These are phyloP conservation scores for Cheilosia pagana DNA, from an alignment of 2,888 invertebrate genomes.

Conservation along the genomic window DNA sequence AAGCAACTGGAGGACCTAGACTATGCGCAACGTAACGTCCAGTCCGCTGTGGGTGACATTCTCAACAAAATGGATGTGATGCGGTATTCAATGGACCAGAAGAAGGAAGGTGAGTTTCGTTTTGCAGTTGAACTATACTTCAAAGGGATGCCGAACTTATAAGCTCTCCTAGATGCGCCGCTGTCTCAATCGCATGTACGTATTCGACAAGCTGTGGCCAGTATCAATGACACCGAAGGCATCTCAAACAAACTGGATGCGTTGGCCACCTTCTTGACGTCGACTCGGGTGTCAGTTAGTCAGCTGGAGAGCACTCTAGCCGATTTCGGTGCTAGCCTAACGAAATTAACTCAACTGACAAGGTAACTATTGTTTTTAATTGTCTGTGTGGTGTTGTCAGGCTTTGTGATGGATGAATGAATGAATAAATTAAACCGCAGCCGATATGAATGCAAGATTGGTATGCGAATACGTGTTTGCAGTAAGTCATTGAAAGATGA, in stretches of 20 bases:
- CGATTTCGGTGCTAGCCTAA: conserved; percentile 75
- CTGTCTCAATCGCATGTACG: conserved; percentile 23
- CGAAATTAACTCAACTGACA: conserved; percentile 77
- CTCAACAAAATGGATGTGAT: conserved; percentile 81
- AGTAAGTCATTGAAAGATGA: conserved; percentile 2
- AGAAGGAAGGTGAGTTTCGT: conserved; percentile 9
- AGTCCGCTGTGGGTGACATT: conserved; percentile 81
- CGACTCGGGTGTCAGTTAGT: conserved; percentile 77
- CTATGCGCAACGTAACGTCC: conserved; percentile 81
- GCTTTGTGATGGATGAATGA: conserved; percentile 12
- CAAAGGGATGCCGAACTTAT: not conserved
- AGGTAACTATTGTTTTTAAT: conserved; percentile 77
- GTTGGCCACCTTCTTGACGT: conserved; percentile 79
- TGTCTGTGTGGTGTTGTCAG: not conserved
- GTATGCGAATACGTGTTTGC: conserved; percentile 19
- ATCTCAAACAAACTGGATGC: conserved; percentile 77
- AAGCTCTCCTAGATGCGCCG: not conserved
- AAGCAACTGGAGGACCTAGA: conserved; percentile 83
- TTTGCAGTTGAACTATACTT: not conserved
- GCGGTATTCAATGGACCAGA: conserved; percentile 64
- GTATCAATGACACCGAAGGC: conserved; percentile 17
- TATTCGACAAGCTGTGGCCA: conserved; percentile 14
- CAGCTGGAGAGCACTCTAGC: conserved; percentile 69
- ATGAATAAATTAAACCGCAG: conserved; percentile 15
- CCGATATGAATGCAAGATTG: conserved; percentile 9